Evolutionary conservation across 2,888 invertebrate genomes (phyloP), one percentile per base, ranked within the genome.

Genomic region (Sarcophaga subvicina): DNA sequence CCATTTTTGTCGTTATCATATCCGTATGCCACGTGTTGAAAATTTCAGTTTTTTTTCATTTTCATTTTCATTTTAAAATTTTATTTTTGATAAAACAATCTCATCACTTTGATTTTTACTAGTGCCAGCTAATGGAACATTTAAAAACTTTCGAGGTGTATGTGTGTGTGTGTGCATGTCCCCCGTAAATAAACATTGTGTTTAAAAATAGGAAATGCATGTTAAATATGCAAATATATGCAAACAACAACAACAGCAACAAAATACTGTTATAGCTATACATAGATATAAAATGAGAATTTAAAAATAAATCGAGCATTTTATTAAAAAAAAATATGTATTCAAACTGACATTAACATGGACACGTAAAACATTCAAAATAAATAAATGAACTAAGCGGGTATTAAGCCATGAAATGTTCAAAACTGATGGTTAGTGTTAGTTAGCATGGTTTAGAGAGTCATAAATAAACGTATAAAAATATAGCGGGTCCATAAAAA

Each of bases 211-310:
- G 78, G 62, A 78, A 69, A 45, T 78, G 59, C 62, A 62, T 4
- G 54, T 78, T 70, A 69, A 62, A 70, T 78, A 78, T 78, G 69
- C 78, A 78, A 69, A 78, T 69, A 45, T 47, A 47, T 59, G 37
- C 10, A 37, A 37, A 37, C 37, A 37, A 37, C 54, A 49, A 60
- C 59, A 60, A 37, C 11, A 37, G 60, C 37, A 60, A 25, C n/a
- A 49, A 70, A 11, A 70, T 25, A 12, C 22, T 47, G n/a, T 72
- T 45, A 37, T 37, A 37, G 6, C 17, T 11, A 17, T n/a, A n/a
- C n/a, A n/a, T 17, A 27, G 37, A 37, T 37, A 10, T 8, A 37
- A 37, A 72, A 72, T 27, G 27, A 72, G 37, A 3, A 70, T 11
- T 17, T 37, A 12, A 70, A 70, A 22, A 2, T 37, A 27, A 60